Percentiles rank a stretch among this genome's conserved stretches.
Conservation (phyloP, 2,797 vertebrate species). For the Diglossa cyanea region DNA sequence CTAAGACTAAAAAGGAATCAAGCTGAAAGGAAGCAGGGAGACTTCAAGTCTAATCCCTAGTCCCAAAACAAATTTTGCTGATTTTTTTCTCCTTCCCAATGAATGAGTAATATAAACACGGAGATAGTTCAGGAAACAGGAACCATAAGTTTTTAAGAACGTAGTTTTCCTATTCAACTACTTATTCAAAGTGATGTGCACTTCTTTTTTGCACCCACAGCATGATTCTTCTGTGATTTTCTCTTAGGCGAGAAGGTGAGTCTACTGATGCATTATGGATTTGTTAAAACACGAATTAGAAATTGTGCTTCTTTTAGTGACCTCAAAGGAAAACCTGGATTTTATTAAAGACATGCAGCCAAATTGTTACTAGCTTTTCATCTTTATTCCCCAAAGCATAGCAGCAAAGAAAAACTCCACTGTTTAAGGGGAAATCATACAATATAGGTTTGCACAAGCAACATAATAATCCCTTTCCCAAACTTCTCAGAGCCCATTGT, state of each 20-base stretch:
- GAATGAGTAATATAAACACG: background rate
- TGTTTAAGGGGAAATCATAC: conserved; percentile 42
- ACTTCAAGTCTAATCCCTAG: background rate
- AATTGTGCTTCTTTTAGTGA: conserved; percentile 49
- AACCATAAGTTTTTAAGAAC: background rate
- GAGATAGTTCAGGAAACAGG: conserved; percentile 4
- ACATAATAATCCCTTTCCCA: conserved; percentile 27
- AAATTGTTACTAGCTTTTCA: conserved; percentile 60
- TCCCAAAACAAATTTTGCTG: background rate
- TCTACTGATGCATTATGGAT: conserved; percentile 66
- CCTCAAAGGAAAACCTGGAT: conserved; percentile 56
- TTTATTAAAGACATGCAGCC: conserved; percentile 59
- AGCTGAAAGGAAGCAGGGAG: background rate
- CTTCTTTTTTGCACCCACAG: conserved; percentile 9
- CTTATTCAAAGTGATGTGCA: background rate
- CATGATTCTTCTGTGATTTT: conserved; percentile 36
- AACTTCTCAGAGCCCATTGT: conserved; percentile 6
- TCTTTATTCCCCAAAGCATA: conserved; percentile 56
- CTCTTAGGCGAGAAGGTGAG: conserved; percentile 43
- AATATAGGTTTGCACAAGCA: conserved; percentile 10
- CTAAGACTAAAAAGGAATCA: background rate
- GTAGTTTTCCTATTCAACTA: background rate
- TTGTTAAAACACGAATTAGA: conserved; percentile 65
- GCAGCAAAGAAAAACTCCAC: conserved; percentile 45
- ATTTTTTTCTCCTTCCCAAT: background rate